phyloP scores from a whole-genome alignment of 1,140 invertebrate species.

The Aphis gossypii region DNA sequence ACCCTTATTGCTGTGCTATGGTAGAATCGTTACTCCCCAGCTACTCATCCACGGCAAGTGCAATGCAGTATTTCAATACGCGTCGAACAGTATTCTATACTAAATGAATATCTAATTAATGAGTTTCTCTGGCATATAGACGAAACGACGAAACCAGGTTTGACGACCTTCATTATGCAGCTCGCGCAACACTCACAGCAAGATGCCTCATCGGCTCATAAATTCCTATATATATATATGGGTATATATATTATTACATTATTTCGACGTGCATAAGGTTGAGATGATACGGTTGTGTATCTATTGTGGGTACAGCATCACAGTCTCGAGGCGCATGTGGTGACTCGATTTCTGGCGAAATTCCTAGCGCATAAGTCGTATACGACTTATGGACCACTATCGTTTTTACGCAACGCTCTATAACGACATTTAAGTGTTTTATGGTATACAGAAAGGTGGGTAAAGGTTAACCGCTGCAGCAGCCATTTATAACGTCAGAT shows the following conservation, averaged over 20 bases:
- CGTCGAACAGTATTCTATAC: not conserved
- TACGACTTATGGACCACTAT: too few relatives aligned
- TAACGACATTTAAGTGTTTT: not conserved
- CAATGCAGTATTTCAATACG: not conserved
- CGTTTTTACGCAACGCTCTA: not conserved
- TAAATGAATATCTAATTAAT: conserved; percentile 14
- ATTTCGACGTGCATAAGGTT: not conserved
- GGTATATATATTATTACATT: not conserved
- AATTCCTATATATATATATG: not conserved
- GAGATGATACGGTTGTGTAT: not conserved
- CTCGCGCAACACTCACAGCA: conserved; percentile 15
- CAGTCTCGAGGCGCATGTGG: not conserved
- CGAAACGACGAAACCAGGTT: conserved; percentile 22
- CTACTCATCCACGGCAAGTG: not conserved
- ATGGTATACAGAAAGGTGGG: not conserved
- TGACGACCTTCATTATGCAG: conserved; percentile 32
- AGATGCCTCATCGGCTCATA: not conserved
- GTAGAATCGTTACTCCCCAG: not conserved
- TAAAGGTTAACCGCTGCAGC: not conserved
- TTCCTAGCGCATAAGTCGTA: not conserved
- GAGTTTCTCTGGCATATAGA: not conserved
- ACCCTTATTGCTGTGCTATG: not conserved
- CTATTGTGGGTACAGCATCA: not conserved
- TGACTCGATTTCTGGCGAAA: not conserved
- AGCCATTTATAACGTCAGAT: not conserved